These are phyloP conservation scores for Drosophila quinaria DNA, from an alignment of 2,888 invertebrate species.

Conservation along the genomic window DNA sequence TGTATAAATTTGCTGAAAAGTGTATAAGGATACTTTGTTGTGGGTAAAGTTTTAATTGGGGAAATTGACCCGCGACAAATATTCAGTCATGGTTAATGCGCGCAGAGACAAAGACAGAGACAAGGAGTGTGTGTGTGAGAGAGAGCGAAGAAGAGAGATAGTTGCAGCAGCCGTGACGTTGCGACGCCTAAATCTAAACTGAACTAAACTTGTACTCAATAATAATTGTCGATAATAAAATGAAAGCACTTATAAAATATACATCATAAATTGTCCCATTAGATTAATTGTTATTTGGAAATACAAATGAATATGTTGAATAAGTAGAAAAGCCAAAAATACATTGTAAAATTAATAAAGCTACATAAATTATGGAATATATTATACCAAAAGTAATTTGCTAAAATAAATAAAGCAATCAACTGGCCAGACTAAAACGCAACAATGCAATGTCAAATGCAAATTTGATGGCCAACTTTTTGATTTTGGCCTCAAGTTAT, in stretches of 20 bases:
- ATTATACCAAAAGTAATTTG: slow-evolving; percentile 28
- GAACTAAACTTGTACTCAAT: slow-evolving; percentile 42
- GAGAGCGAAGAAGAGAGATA: slow-evolving; percentile 9
- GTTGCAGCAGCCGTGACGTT: slow-evolving; percentile 33
- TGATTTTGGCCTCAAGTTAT: not conserved
- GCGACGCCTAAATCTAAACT: slow-evolving; percentile 23
- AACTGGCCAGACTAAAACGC: slow-evolving; percentile 4
- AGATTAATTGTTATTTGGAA: slow-evolving; percentile 25
- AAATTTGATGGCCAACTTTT: slow-evolving; percentile 5
- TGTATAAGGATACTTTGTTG: slow-evolving; percentile 16
- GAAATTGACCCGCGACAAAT: slow-evolving; percentile 21
- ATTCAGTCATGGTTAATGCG: slow-evolving; percentile 6
- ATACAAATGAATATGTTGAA: slow-evolving; percentile 20
- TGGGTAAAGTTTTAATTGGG: slow-evolving; percentile 11
- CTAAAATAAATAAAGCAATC: slow-evolving; percentile 29
- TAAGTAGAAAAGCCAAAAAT: slow-evolving; percentile 1
- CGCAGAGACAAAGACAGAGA: slow-evolving; percentile 13
- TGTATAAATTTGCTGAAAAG: slow-evolving; percentile 24
- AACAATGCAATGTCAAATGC: slow-evolving; percentile 27
- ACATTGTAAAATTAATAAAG: slow-evolving; percentile 21
- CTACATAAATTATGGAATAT: slow-evolving; percentile 25
- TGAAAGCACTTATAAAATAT: slow-evolving; percentile 35
- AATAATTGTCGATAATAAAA: slow-evolving; percentile 36
- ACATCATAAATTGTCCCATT: slow-evolving; percentile 20
- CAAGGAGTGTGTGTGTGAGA: not conserved